These are phyloP conservation scores for Periophthalmus modestus DNA, from an alignment of 2,113 vertebrate genomes.

Conservation along the genomic window DNA sequence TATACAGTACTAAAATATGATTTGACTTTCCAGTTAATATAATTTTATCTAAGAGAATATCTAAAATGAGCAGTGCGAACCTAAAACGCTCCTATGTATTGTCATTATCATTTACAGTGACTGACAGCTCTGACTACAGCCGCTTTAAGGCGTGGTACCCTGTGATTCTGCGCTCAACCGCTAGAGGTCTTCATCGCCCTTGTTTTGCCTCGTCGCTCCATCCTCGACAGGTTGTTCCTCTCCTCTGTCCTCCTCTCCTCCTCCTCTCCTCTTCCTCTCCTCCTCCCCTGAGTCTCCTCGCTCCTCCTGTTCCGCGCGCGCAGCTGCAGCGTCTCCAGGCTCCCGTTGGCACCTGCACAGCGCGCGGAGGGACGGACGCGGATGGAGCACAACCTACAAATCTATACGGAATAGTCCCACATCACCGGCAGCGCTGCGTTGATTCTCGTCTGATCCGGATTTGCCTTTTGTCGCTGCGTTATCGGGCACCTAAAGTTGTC, in stretches of 20 bases:
- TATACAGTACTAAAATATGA: too few species aligned
- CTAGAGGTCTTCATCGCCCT: conserved; percentile 55
- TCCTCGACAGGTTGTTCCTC: conserved; percentile 10
- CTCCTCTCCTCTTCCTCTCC: conserved; percentile 11
- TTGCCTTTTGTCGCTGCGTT: conserved; percentile 22
- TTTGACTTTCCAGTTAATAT: too few species aligned
- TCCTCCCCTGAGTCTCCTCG: conserved; percentile 11
- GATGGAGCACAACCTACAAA: conserved; percentile 34
- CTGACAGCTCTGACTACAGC: background rate
- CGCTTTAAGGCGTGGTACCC: conserved; percentile 21
- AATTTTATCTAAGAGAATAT: too few species aligned
- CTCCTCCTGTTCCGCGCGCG: conserved; percentile 20
- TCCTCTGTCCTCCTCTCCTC: conserved; percentile 3
- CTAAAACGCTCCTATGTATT: background rate
- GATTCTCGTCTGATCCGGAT: conserved; percentile 18
- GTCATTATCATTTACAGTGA: background rate
- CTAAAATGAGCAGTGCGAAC: too few species aligned
- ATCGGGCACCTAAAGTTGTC: conserved; percentile 67
- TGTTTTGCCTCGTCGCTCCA: background rate
- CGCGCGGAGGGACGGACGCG: conserved; percentile 26
- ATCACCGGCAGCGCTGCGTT: background rate
- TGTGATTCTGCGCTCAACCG: conserved; percentile 24
- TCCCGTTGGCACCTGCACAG: conserved; percentile 58
- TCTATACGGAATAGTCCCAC: conserved; percentile 56
- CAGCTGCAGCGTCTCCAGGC: conserved; percentile 6